Evolutionary conservation across 2,888 invertebrate species (phyloP).

Genomic region (Dione juno): DNA sequence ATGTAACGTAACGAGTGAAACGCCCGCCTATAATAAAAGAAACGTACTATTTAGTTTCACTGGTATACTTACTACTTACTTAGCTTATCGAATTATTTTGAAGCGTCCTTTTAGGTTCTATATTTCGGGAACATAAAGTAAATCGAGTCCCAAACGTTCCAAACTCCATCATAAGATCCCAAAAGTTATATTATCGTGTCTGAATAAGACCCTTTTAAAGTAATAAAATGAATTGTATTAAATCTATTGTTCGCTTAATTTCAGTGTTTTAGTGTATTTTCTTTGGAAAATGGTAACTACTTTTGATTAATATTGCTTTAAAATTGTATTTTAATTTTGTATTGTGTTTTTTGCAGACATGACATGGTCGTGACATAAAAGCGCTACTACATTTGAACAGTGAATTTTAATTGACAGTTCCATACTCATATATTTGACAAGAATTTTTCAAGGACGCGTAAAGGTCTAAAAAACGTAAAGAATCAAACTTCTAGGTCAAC

Average conservation of each 20-base stretch:
- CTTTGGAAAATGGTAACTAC: neutral
- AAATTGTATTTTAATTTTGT: neutral
- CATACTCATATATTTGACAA: no score
- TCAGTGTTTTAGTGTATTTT: neutral
- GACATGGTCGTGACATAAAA: no score
- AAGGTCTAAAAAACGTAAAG: no score
- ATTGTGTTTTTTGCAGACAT: neutral
- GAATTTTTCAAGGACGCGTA: no score
- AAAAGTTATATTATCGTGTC: constrained; percentile 23
- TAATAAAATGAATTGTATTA: constrained; percentile 21
- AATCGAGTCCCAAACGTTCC: constrained; percentile 22
- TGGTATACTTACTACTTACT: neutral
- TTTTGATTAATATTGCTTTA: neutral
- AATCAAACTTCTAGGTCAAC: no score
- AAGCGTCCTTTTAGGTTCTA: constrained; percentile 2
- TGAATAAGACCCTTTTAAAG: constrained; percentile 21
- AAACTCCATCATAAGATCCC: constrained; percentile 20
- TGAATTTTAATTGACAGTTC: no score
- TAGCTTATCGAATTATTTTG: neutral
- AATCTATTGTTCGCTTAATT: constrained; percentile 5
- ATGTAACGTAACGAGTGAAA: neutral
- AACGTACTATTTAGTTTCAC: constrained; percentile 6
- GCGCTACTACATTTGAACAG: no score
- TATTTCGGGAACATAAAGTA: constrained; percentile 17
- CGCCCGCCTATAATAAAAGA: neutral